Evolutionary conservation across 2,113 vertebrate genomes (phyloP).

Genomic region (Marmota flaviventris): DNA sequence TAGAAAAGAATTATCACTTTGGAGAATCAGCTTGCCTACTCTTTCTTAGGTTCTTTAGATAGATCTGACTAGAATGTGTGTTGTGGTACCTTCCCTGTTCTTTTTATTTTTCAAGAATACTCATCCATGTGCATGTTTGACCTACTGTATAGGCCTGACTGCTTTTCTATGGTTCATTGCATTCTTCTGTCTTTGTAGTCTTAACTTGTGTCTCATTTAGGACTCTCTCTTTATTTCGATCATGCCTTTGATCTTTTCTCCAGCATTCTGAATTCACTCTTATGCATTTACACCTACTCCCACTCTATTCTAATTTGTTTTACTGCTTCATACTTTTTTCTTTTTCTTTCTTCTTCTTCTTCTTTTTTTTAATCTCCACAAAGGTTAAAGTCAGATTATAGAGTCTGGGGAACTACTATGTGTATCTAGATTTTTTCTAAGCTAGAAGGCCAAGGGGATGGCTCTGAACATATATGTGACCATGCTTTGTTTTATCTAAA

Average conservation of each 20-base stretch:
- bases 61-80: background rate
- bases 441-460: background rate
- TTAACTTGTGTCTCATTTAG: background rate
- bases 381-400: background rate
- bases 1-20: background rate
- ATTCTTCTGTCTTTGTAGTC: background rate
- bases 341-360: too few species aligned
- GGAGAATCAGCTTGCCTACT: background rate
- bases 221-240: background rate
- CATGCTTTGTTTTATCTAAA: background rate
- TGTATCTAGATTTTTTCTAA: constrained; percentile 7
- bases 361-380: background rate
- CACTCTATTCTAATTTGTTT: background rate
- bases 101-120: background rate
- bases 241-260: background rate
- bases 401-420: background rate
- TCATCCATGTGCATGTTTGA: background rate
- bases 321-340: background rate
- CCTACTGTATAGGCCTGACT: background rate
- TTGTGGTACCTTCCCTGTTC: background rate
- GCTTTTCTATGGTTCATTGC: background rate
- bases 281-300: rapidly evolving
- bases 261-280: background rate
- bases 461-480: background rate
- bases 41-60: background rate